Base-by-base conservation (phyloP, 2,888 invertebrate species). In the Pyrocoelia pectoralis region DNA sequence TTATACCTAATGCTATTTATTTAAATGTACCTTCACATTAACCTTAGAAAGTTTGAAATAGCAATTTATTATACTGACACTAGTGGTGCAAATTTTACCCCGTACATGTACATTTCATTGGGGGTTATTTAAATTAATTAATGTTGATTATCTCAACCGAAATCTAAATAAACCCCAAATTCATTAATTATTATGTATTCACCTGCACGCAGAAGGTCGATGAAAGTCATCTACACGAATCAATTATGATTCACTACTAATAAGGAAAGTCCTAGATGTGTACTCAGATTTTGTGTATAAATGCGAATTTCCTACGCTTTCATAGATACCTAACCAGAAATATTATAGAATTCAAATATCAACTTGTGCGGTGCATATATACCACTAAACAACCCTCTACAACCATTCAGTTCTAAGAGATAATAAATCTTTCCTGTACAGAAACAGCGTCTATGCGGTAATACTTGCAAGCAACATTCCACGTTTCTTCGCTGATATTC, bases 331-430 rank as follows among this genome's bases (percentile, higher is more conserved):
- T 12, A 38, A 38, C 24, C 8, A 13, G 14, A 46, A 46, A 46
- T 46, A 46, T 46, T 46, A 46, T 18, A 9, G 46, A 46, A 46
- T 46, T 63, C 77, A 77, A 77, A 76, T 75, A 74, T 75, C 71
- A 76, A 79, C 78, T 78, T 79, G 78, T 79, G 77, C 74, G 77
- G 75, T 77, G 74, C 75, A 63, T 63, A 58, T 63, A 76, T 76
- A 79, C 77, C 77, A 76, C 77, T 74, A 75, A 76, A 76, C 77
- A 78, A 76, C 75, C 77, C 75, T 77, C 72, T 76, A 77, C 75
- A 78, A 73, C 76, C 78, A 74, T 77, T 78, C 76, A 74, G 71
- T 72, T 74, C 75, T 73, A 75, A 73, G 72, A 75, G 73, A 75
- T 70, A 74, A 79, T 79, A 79, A 79, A 79, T 79, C 79, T 79